A percentile compares a stretch with the other conserved stretches of the same genome.
These are phyloP conservation scores for Pammene aurita DNA, from an alignment of 2,888 invertebrate genomes.

Conservation along the genomic window DNA sequence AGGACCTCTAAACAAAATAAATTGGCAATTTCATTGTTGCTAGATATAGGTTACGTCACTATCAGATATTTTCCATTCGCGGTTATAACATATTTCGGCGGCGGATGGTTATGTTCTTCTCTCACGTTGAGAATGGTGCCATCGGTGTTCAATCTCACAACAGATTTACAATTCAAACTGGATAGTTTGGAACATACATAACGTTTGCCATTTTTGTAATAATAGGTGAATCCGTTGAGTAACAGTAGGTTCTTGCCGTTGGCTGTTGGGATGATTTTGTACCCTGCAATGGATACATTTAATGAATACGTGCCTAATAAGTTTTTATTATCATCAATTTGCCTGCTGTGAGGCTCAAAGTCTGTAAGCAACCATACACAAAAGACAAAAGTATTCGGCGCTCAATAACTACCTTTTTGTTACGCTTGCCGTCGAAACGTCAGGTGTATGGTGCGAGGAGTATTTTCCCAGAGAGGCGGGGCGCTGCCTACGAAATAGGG, in stretches of 20 bases:
- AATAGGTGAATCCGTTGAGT: conserved; percentile 19
- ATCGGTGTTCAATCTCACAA: background rate
- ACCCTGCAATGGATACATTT: conserved; percentile 2
- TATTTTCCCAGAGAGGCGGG: no score
- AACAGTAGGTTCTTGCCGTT: conserved; percentile 12
- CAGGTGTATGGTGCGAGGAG: no score
- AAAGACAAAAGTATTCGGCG: no score
- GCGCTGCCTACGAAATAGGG: no score
- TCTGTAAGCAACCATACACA: no score
- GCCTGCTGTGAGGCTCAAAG: no score
- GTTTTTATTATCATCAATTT: background rate
- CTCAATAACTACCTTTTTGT: no score
- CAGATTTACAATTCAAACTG: conserved; percentile 16
- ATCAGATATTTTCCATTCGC: conserved; percentile 8
- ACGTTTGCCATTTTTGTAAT: conserved; percentile 15
- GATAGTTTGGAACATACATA: conserved; percentile 20
- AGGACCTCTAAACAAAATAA: no score
- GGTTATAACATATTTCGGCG: conserved; percentile 4
- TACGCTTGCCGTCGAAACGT: no score
- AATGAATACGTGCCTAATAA: background rate
- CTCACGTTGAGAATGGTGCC: background rate
- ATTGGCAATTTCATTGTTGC: no score
- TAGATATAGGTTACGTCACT: background rate
- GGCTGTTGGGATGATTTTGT: conserved; percentile 9
- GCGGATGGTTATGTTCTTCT: conserved; percentile 16